Percentiles rank a stretch among this genome's conserved stretches.
Evolutionary conservation across 1,140 invertebrate species (phyloP).

Genomic region (Holcopasites calliopsidis): DNA sequence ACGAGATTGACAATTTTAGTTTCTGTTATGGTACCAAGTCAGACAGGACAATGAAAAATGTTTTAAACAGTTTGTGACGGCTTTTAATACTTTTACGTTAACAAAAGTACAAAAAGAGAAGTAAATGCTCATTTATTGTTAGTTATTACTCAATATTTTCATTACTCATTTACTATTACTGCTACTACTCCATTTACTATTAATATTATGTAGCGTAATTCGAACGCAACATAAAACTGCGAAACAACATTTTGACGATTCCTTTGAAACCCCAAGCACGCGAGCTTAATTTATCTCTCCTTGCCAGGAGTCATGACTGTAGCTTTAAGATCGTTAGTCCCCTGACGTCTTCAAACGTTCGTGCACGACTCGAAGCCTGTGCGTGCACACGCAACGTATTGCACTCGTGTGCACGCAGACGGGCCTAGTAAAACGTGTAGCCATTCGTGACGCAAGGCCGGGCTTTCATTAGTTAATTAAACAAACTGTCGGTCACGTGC

Average conservation of each 20-base stretch:
- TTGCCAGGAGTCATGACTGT: neutral
- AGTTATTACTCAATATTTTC: too few species aligned
- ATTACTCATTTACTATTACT: too few species aligned
- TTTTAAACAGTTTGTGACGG: too few species aligned
- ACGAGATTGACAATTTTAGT: too few species aligned
- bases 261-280: neutral
- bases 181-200: neutral
- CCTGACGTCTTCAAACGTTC: conserved; percentile 22
- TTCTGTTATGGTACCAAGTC: too few species aligned
- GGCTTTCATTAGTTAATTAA: conserved; percentile 71
- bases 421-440: conserved; percentile 17
- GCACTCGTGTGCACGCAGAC: conserved; percentile 35
- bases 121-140: too few species aligned
- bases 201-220: too few species aligned
- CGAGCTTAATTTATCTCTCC: neutral
- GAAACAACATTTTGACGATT: neutral
- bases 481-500: conserved; percentile 49
- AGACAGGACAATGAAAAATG: too few species aligned
- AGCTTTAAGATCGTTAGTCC: neutral
- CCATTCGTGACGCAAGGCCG: conserved; percentile 55
- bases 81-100: too few species aligned
- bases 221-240: too few species aligned
- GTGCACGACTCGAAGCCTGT: conserved; percentile 8
- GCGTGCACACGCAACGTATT: conserved; percentile 48
- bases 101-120: too few species aligned